Base-by-base conservation (phyloP, 2,113 vertebrate genomes). In the Rhinogobius similis region DNA sequence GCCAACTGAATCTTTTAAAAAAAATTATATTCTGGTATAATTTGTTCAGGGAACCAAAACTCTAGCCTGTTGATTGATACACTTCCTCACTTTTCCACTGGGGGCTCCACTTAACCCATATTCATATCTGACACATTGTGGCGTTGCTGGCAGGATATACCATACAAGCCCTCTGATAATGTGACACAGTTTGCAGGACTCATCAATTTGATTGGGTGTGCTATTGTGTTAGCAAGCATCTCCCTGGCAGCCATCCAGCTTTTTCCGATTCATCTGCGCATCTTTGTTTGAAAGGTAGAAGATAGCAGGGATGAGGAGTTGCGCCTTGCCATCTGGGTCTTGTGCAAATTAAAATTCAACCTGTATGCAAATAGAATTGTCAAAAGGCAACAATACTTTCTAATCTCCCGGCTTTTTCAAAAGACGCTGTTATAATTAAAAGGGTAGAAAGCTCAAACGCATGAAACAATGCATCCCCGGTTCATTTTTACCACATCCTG, bases 351-450 rank as follows among this genome's bases (percentile, higher is more conserved):
- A 98, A 97, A 97, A 97, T 95, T 94, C 95, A 96, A 97, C 97
- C 96, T 97, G 96, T 97, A 85, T 66, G 41, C 64, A 64, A 43
- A 59, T 65, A 92, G 95, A 95, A 96, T 96, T 95, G 95, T 95
- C 95, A 96, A 94, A 95, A 95, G 88, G 86, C 86, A 97, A 98
- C 96, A 98, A 97, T 98, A 93, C 96, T 97, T 55, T 97, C 90
- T 98, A 97, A 98, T 99, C 96, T 98, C 95, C 94, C 93, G 95
- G 96, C 93, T 88, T 92, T 95, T 97, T 96, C 96, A 94, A 96
- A 95, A 95, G 94, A 94, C 89, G 92, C 94, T 97, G 95, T 96
- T 96, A 97, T 98, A 98, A 98, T 99, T 98, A 96, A 94, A 96
- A 94, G 94, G 95, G 94, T 95, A 96, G 94, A 95, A 95, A 95